These are phyloP conservation scores for Apomyelois bistriatella DNA, from an alignment of 2,888 invertebrate species.

Conservation along the genomic window DNA sequence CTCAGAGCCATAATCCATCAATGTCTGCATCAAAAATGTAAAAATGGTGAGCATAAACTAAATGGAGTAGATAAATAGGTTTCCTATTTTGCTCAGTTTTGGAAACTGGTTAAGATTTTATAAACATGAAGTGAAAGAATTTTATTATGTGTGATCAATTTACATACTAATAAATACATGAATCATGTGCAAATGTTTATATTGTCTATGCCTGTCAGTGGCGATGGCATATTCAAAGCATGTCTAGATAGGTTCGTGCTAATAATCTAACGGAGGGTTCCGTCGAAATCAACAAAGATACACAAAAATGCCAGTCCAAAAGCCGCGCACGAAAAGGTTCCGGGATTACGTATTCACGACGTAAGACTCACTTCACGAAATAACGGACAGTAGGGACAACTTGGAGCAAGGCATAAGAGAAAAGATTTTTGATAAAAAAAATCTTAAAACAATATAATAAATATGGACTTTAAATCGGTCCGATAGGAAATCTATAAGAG, in stretches of 20 bases:
- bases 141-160: too few species aligned
- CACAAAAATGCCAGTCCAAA: conserved; percentile 36
- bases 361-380: conserved; percentile 49
- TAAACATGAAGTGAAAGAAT: too few species aligned
- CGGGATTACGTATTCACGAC: conserved; percentile 50
- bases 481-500: too few species aligned
- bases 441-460: too few species aligned
- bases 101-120: not conserved
- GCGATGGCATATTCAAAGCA: too few species aligned
- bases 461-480: too few species aligned
- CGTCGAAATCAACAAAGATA: conserved; percentile 18
- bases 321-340: conserved; percentile 34
- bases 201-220: too few species aligned
- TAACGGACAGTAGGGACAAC: conserved; percentile 39
- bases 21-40: conserved; percentile 20
- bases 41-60: conserved; percentile 8
- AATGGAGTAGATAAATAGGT: not conserved
- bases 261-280: conserved; percentile 3
- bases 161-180: too few species aligned
- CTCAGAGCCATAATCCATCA: conserved; percentile 35
- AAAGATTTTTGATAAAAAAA: not conserved
- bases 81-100: not conserved
- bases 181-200: too few species aligned
- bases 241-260: too few species aligned
- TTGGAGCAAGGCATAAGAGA: conserved; percentile 29